Evolutionary conservation across 2,888 invertebrate genomes (phyloP).

Genomic region (Tholera decimalis): DNA sequence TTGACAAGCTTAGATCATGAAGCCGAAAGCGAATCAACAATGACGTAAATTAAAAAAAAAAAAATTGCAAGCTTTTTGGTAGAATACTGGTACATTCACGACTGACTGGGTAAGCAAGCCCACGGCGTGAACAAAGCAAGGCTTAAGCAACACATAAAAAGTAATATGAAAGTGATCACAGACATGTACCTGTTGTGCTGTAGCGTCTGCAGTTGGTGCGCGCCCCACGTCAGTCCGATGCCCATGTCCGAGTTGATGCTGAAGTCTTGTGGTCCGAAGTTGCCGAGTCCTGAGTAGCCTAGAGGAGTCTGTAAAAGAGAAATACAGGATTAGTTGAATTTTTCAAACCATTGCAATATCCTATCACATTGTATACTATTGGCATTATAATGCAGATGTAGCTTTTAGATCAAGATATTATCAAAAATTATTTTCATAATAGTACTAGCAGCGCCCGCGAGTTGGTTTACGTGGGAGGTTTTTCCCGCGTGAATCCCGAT

Average conservation of each 20-base stretch:
- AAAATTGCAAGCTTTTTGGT: too few relatives aligned
- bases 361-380: too few relatives aligned
- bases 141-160: conserved; percentile 59
- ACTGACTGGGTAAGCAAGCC: background rate
- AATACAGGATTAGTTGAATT: background rate
- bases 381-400: too few relatives aligned
- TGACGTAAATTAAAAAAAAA: too few relatives aligned
- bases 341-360: background rate
- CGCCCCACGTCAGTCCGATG: conserved; percentile 93
- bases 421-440: background rate
- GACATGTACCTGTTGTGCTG: conserved; percentile 94
- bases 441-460: too few relatives aligned
- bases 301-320: conserved; percentile 85
- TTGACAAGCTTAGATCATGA: background rate
- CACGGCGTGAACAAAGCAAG: background rate
- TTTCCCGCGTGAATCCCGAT: too few relatives aligned
- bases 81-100: background rate
- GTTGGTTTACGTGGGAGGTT: too few relatives aligned
- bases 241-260: conserved; percentile 95
- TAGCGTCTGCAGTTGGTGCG: conserved; percentile 93
- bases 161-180: conserved; percentile 83
- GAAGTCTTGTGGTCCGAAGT: conserved; percentile 95
- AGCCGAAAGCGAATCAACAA: background rate
- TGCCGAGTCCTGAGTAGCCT: conserved; percentile 92
- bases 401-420: background rate